These are phyloP conservation scores for Diabrotica virgifera DNA, from an alignment of 1,140 invertebrate species.

Conservation along the genomic window DNA sequence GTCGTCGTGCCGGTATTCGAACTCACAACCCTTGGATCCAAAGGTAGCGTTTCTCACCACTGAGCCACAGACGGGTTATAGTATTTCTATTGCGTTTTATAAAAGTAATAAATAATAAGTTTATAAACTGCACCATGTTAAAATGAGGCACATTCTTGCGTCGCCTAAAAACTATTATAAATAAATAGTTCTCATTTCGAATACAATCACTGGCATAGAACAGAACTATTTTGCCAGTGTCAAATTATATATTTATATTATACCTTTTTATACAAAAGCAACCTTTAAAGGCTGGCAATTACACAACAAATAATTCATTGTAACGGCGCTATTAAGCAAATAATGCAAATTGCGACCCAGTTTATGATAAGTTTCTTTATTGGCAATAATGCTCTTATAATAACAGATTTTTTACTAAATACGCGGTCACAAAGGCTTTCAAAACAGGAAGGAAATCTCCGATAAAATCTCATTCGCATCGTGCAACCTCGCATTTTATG, in stretches of 20 bases:
- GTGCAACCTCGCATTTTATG: conserved; percentile 4
- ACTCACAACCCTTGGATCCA: too few relatives aligned
- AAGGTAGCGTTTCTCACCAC: too few relatives aligned
- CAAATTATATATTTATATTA: background rate
- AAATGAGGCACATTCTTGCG: too few relatives aligned
- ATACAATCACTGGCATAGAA: too few relatives aligned
- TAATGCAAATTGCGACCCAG: background rate
- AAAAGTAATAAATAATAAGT: too few relatives aligned
- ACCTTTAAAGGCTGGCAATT: conserved; percentile 1
- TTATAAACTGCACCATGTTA: too few relatives aligned
- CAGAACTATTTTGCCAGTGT: background rate
- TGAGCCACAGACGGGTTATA: too few relatives aligned
- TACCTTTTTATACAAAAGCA: background rate
- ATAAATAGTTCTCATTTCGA: too few relatives aligned
- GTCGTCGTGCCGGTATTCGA: too few relatives aligned
- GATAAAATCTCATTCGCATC: conserved; percentile 4
- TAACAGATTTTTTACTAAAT: conserved; percentile 7
- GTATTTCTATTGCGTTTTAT: too few relatives aligned
- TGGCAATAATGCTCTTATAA: conserved; percentile 9
- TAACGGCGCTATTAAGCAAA: conserved; percentile 1
- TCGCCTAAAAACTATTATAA: too few relatives aligned
- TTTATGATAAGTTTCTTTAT: conserved; percentile 4
- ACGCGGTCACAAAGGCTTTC: background rate
- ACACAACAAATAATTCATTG: conserved; percentile 3
- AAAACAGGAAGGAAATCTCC: conserved; percentile 9